A percentile compares a stretch with the other conserved stretches of the same genome.
phyloP scores from a whole-genome alignment of 2,113 vertebrate species.

The Alexandromys fortis region DNA sequence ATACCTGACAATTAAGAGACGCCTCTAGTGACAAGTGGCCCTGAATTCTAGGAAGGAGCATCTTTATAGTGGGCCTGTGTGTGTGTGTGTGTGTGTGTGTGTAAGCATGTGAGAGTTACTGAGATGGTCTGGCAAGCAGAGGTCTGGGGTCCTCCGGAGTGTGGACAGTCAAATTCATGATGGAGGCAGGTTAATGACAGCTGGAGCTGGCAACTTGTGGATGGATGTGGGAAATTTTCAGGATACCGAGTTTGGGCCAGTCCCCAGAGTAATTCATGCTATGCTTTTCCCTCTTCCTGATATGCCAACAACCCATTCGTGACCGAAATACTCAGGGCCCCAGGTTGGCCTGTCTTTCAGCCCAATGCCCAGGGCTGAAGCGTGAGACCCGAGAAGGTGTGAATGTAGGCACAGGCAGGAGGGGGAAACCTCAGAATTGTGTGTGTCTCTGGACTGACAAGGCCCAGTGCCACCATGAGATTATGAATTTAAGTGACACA shows the following conservation, averaged over 20 bases:
- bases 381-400: not conserved
- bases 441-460: not conserved
- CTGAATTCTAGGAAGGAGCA: constrained; percentile 20
- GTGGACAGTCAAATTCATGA: not conserved
- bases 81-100: not conserved
- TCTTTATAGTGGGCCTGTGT: not conserved
- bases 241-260: not conserved
- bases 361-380: not conserved
- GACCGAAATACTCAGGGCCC: not conserved
- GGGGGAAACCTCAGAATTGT: not conserved
- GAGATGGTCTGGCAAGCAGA: not conserved
- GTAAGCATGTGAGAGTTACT: fast-evolving
- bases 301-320: not conserved
- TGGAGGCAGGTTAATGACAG: not conserved
- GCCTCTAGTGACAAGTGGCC: constrained; percentile 71
- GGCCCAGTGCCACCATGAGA: not conserved
- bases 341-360: not conserved
- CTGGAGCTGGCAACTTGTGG: not conserved
- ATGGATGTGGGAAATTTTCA: not conserved
- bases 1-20: constrained; percentile 68
- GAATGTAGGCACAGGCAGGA: not conserved
- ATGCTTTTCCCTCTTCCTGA: not conserved
- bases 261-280: not conserved
- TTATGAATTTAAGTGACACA: not conserved
- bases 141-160: not conserved